Base-by-base conservation (phyloP, 37 sponge, comb jelly and placozoan species). In the Cliona cf. orientalis region DNA sequence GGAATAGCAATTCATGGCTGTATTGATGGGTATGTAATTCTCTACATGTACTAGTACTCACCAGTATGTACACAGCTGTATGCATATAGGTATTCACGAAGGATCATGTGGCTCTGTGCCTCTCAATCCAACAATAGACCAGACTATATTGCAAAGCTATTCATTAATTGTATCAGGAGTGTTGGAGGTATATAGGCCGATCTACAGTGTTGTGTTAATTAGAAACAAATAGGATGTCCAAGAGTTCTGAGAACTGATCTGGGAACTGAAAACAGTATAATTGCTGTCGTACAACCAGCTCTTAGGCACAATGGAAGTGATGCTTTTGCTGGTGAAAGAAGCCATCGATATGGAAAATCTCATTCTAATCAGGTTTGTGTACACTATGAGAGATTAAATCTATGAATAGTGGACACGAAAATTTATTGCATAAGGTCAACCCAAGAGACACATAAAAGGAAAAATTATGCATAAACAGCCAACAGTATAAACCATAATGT, bases 1-100 rank as follows among this genome's bases (percentile, higher is more conserved):
- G 86, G 86, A 6, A 34, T 78, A 11, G 17, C 49, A 3, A 66
- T 85, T 31, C 71, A 78, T 78, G 79, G 79, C 12, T 85, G 86
- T 49, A 85, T 78, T 58, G 79, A 77, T 69, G 79, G 79, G 79
- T 77, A 76, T 12, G 36, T 1, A 5, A 46, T 17, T n/a, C 17
- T 17, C 53, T n/a, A n/a, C 1, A 3, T 2, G 42, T 19, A 23
- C 11, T 39, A 3, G 66, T 29, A 5, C 19, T 35, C 66, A 29
- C 5, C 23, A 5, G 33, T 46, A 35, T 36, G 38, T 69, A 42
- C 42, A 6, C 25, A 56, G 61, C 6, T 37, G 4, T 55, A 12
- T 42, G 23, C 14, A 0, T 77, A 14, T 38, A 85, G 86, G 11
- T 85, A 67, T 37, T 85, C 86, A 6, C 55, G 86, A 5, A 43